These are phyloP conservation scores for Epinephelus malabaricus DNA, from an alignment of 2,797 vertebrate genomes.

Conservation along the genomic window DNA sequence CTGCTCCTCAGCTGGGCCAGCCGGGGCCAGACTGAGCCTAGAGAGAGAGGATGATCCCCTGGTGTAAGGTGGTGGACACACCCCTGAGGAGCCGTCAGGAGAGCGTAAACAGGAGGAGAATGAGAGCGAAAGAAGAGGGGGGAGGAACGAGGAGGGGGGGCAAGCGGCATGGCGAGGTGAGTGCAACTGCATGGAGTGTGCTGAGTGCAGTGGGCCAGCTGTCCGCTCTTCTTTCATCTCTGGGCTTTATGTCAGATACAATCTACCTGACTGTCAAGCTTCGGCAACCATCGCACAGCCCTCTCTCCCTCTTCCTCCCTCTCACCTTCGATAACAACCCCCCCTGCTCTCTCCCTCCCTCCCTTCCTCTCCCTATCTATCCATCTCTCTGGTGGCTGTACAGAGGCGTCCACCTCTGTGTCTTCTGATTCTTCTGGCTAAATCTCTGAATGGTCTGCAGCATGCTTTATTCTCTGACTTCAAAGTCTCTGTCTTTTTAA, in stretches of 20 bases:
- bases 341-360: neutral
- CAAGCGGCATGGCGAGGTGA: slow-evolving; percentile 81
- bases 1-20: slow-evolving; percentile 43
- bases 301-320: slow-evolving; percentile 46
- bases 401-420: slow-evolving; percentile 64
- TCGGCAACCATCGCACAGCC: slow-evolving; percentile 65
- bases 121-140: slow-evolving; percentile 29
- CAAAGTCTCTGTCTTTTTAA: slow-evolving; percentile 62
- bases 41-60: slow-evolving; percentile 65
- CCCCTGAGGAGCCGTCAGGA: slow-evolving; percentile 69
- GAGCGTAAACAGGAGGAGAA: slow-evolving; percentile 67
- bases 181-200: slow-evolving; percentile 81
- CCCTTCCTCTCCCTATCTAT: slow-evolving; percentile 26
- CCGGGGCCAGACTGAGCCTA: slow-evolving; percentile 52
- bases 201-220: slow-evolving; percentile 84
- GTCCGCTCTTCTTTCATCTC: slow-evolving; percentile 87
- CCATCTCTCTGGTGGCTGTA: slow-evolving; percentile 68
- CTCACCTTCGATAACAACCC: slow-evolving; percentile 44
- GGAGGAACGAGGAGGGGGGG: slow-evolving; percentile 56
- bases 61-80: slow-evolving; percentile 74
- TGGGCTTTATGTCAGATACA: slow-evolving; percentile 79
- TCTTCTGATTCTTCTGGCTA: slow-evolving; percentile 60
- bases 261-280: slow-evolving; percentile 83
- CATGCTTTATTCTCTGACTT: slow-evolving; percentile 59
- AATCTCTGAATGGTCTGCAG: slow-evolving; percentile 57